Conservation (phyloP, 1,140 invertebrate species). For the Trachymyrmex cornetzi region DNA sequence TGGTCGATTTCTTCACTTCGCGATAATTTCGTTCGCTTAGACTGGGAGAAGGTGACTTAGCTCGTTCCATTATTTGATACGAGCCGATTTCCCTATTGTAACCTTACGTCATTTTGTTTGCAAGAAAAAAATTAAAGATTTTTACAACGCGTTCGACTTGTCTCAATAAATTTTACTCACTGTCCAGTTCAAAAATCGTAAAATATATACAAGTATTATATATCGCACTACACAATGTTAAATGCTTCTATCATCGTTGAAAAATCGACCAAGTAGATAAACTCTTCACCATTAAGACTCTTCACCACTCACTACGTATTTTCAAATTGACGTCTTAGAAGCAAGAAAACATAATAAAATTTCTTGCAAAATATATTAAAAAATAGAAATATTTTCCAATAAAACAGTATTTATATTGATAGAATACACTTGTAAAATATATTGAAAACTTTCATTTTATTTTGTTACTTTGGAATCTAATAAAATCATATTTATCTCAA, state of each 20-base stretch:
- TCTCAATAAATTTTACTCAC: not conserved
- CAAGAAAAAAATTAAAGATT: not conserved
- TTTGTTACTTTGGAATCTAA: no score
- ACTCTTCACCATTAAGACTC: no score
- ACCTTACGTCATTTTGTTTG: not conserved
- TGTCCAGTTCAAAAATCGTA: not conserved
- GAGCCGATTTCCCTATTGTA: conserved; percentile 1
- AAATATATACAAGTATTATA: not conserved
- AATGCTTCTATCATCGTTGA: not conserved
- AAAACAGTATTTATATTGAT: no score
- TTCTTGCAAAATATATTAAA: no score
- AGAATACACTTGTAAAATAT: no score
- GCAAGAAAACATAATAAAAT: no score
- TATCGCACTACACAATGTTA: not conserved
- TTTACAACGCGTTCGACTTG: not conserved
- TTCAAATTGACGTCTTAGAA: no score
- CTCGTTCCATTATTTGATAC: conserved; percentile 36
- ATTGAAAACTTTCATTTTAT: no score
- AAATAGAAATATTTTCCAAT: no score
- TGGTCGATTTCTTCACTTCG: conserved; percentile 58
- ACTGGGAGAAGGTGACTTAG: conserved; percentile 28
- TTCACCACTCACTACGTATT: no score
- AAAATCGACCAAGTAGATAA: not conserved
- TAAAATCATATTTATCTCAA: no score
- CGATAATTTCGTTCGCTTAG: conserved; percentile 66